Evolutionary conservation across 2,888 invertebrate genomes (phyloP).

Genomic region (Leucophenga maculata): DNA sequence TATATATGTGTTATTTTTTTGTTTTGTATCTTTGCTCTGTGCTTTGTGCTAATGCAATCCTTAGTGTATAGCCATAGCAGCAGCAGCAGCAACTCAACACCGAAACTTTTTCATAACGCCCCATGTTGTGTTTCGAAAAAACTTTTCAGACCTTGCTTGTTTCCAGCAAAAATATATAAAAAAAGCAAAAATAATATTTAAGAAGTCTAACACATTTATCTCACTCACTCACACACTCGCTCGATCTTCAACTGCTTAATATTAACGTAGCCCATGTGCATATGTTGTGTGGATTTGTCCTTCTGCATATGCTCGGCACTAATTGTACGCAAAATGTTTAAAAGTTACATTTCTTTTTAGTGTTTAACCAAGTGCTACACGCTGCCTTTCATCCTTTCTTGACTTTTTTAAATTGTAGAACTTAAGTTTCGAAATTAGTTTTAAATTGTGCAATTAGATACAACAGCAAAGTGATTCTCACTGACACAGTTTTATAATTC

Average conservation of each 20-base stretch:
- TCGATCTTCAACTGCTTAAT: not conserved
- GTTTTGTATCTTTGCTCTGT: not conserved
- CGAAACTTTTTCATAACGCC: slow-evolving; percentile 13
- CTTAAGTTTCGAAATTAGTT: slow-evolving; percentile 5
- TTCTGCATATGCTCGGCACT: slow-evolving; percentile 3
- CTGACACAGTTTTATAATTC: too few relatives aligned
- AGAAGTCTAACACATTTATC: slow-evolving; percentile 11
- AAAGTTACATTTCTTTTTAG: slow-evolving; percentile 21
- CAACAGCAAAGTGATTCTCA: slow-evolving; percentile 1
- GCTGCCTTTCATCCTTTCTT: not conserved
- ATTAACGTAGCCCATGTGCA: not conserved
- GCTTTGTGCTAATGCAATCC: slow-evolving; percentile 9
- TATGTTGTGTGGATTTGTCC: not conserved
- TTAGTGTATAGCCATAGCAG: slow-evolving; percentile 4
- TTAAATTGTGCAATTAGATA: slow-evolving; percentile 8
- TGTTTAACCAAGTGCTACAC: slow-evolving; percentile 7
- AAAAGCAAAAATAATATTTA: not conserved
- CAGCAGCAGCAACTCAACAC: not conserved
- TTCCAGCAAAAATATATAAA: not conserved
- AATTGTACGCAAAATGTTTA: slow-evolving; percentile 20
- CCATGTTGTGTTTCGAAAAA: not conserved
- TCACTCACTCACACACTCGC: not conserved
- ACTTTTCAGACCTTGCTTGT: not conserved
- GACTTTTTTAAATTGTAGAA: slow-evolving; percentile 17
- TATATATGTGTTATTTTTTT: too few relatives aligned